Base-by-base conservation (phyloP, 2,888 invertebrate genomes). In the Sesia bembeciformis region DNA sequence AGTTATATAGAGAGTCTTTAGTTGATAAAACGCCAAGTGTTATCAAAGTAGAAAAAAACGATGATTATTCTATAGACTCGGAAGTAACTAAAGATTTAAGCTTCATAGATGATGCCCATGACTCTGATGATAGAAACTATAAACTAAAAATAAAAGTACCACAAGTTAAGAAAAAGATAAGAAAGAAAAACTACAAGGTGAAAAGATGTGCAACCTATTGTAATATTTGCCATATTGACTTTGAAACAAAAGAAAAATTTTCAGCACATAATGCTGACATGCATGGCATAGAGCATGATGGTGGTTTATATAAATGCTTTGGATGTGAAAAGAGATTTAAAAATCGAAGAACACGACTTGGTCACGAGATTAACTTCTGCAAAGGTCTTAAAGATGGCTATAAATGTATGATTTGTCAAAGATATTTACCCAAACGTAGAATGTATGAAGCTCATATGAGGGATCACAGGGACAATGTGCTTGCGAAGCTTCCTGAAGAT, bases 301-400 rank as follows among this genome's bases (percentile, higher is more conserved):
- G 72, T 0, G 70, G 69, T 0, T 5, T 66, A 2, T 84, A 70
- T 46, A 81, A 78, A 60, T 89, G 88, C 63, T 88, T 82, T 56
- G 88, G 88, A 0, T 89, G 88, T 55, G 79, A 79, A 3, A 84
- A 81, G 40, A 61, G 66, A 1, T 85, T 82, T 57, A 78, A 74
- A 64, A 77, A 62, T 42, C 62, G 71, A 6, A 81, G 78, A 59
- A 64, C 70, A 0, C 64, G 85, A 0, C 58, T 76, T 0, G 67
- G 75, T 0, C 88, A 88, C 52, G 88, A 87, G 60, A 57, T 64
- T 0, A 71, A 76, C 6, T 81, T 74, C 54, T 88, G 88, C 63
- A 83, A 81, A 68, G 75, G 68, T 0, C 60, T 88, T 1, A 79
- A 78, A 65, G 74, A 81, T 60, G 87, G 86, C 0, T 85, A 82